These are phyloP conservation scores for Leptopilina myrica DNA, from an alignment of 2,888 invertebrate genomes.

Conservation along the genomic window DNA sequence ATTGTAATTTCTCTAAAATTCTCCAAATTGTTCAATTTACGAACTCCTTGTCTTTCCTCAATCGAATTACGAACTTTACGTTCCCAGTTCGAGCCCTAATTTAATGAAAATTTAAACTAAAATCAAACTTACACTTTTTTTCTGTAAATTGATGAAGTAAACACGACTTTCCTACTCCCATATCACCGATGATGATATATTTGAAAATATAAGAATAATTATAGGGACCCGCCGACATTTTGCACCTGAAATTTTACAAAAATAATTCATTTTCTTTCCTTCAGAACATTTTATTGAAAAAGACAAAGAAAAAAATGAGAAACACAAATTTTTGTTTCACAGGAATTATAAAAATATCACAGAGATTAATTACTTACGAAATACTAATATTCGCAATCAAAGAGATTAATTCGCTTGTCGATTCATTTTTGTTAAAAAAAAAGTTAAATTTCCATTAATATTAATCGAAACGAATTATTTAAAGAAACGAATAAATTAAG, in stretches of 20 bases:
- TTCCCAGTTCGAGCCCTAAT: too few species aligned
- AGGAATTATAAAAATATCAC: not conserved
- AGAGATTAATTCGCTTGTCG: not conserved
- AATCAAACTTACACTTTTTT: constrained; percentile 96
- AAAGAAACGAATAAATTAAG: too few species aligned
- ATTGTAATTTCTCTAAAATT: too few species aligned
- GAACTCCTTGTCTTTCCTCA: too few species aligned
- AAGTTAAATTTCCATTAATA: not conserved
- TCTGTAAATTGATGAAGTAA: constrained; percentile 99
- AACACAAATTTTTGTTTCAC: not conserved
- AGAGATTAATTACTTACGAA: constrained; percentile 2
- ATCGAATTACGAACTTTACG: too few species aligned
- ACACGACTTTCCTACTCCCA: constrained; percentile 99
- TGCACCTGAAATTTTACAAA: constrained; percentile 69
- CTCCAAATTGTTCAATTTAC: too few species aligned
- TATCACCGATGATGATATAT: constrained; percentile 99
- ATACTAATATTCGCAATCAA: not conserved
- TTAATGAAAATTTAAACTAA: not conserved
- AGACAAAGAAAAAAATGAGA: too few species aligned
- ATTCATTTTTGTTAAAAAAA: not conserved
- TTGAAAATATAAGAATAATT: constrained; percentile 99
- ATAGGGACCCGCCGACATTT: constrained; percentile 97
- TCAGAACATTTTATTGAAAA: not conserved
- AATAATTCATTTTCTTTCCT: too few species aligned
- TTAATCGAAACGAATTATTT: too few species aligned